phyloP scores from a whole-genome alignment of 1,140 invertebrate genomes.

The Daktulosphaira vitifoliae region DNA sequence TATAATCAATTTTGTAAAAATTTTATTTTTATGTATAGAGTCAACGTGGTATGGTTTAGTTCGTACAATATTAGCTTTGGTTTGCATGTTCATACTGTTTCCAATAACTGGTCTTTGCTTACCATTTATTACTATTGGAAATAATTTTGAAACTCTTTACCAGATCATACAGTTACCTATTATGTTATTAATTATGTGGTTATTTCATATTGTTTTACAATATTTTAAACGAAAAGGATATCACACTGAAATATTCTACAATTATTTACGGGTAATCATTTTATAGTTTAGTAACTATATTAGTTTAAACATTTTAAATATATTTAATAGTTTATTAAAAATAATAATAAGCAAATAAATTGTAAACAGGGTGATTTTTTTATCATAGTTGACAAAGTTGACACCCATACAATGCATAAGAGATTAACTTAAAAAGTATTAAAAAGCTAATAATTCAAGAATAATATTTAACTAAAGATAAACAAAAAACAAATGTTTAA shows the following conservation, averaged over 20 bases:
- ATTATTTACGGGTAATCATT: neutral
- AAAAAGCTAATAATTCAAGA: too few species aligned
- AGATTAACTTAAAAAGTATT: too few species aligned
- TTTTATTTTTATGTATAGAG: constrained; percentile 30
- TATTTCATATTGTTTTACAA: constrained; percentile 16
- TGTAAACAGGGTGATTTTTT: too few species aligned
- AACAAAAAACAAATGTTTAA: too few species aligned
- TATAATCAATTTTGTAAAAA: neutral
- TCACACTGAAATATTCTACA: constrained; percentile 10
- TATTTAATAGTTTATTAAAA: too few species aligned
- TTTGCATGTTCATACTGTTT: constrained; percentile 65
- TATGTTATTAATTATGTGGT: constrained; percentile 14
- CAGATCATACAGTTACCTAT: constrained; percentile 7
- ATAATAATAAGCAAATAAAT: too few species aligned
- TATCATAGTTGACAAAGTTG: too few species aligned
- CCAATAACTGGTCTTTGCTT: constrained; percentile 68
- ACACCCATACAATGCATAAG: too few species aligned
- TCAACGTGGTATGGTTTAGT: constrained; percentile 58
- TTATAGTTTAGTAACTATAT: neutral
- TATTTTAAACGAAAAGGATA: constrained; percentile 18
- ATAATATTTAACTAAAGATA: too few species aligned
- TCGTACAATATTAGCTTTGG: constrained; percentile 62
- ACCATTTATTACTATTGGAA: constrained; percentile 60
- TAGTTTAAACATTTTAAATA: too few species aligned
- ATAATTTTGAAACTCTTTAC: constrained; percentile 39